Base-by-base conservation (phyloP, 2,888 invertebrate species). In the Cistogaster globosa region DNA sequence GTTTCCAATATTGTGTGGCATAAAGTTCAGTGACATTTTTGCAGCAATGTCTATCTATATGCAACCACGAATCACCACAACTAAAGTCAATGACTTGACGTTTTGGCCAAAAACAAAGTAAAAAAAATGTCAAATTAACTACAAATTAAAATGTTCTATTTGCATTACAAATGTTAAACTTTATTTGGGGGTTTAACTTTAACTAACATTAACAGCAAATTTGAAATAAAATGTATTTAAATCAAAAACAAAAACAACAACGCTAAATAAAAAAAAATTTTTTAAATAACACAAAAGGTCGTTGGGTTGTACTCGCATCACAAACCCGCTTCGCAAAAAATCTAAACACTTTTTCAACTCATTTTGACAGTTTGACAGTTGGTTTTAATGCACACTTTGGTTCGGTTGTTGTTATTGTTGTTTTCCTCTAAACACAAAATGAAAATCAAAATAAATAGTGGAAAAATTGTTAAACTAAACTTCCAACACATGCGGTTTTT, bases 321-420 rank as follows among this genome's bases (percentile, higher is more conserved):
- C n/a, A 58, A 5, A 32, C 32, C 53, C 53, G 62, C 53, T n/a
- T n/a, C n/a, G n/a, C 45, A n/a, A 45, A 62, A 74, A 81, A 72
- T 74, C 60, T 53, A 20, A 57, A 57, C 57, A 76, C 55, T 76
- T 48, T 63, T 63, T 26, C 38, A 32, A 58, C 55, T 63, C 51
- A 71, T 83, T 83, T 77, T 83, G 82, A 77, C 82, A 83, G 82
- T 77, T 77, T 83, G 82, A 77, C 82, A 77, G 76, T 77, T 71
- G 57, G 51, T 60, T 78, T 58, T 18, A 71, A 77, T 72, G 65
- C 53, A 58, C 45, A 48, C n/a, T 62, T 45, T 68, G 2, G 4
- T 45, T 65, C 62, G 20, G 14, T 18, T 48, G 12, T 14, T 32
- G 53, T 32, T 32, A 7, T 32, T 32, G 32, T 32, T 32, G 22